These are phyloP conservation scores for Monochamus alternatus DNA, from an alignment of 2,888 invertebrate species.

Conservation along the genomic window DNA sequence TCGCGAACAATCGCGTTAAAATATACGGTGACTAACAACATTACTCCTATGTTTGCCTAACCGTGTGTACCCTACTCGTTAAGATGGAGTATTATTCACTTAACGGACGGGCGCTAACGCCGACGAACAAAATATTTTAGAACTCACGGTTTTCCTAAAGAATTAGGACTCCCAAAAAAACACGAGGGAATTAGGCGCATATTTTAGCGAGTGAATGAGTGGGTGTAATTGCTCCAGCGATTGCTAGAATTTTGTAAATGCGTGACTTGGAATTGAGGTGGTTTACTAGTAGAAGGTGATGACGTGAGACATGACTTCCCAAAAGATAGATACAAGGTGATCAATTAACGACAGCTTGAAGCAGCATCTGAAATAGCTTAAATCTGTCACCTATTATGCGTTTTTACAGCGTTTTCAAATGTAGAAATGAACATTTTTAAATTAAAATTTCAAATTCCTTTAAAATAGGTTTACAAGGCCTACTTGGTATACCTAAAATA, in stretches of 20 bases:
- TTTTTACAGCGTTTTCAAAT: no score
- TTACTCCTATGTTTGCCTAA: conserved; percentile 18
- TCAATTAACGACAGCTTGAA: no score
- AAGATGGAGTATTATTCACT: conserved; percentile 48
- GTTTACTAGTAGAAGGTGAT: neutral
- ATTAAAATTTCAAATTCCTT: no score
- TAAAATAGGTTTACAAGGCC: no score
- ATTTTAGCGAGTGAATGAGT: neutral
- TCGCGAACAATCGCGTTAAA: conserved; percentile 60
- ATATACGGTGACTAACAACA: conserved; percentile 54
- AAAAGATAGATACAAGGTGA: no score
- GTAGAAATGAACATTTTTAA: no score
- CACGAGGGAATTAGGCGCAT: neutral
- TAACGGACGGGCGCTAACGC: conserved; percentile 32
- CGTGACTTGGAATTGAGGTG: neutral
- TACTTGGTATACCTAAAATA: no score
- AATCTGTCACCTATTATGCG: no score
- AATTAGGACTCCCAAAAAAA: neutral
- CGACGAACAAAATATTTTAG: conserved; percentile 31
- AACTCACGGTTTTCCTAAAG: conserved; percentile 27
- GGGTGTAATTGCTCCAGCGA: neutral
- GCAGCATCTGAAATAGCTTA: no score
- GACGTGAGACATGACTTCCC: neutral
- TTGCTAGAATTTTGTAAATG: neutral
- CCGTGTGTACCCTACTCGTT: conserved; percentile 43